phyloP scores from a whole-genome alignment of 1,140 invertebrate species.

The Bathynomus jamesi region DNA sequence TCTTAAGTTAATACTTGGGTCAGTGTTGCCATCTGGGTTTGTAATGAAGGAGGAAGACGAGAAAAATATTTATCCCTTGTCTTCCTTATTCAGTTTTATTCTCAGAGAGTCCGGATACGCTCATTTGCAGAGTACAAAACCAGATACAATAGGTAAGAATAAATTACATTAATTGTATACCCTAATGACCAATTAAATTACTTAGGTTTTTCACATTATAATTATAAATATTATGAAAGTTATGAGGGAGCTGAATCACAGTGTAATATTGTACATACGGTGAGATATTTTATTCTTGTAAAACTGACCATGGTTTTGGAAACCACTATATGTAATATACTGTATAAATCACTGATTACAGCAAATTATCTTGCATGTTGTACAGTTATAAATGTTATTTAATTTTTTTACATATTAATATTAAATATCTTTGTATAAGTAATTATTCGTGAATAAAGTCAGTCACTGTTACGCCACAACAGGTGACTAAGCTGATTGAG shows the following conservation, averaged over 20 bases:
- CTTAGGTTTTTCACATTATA: neutral
- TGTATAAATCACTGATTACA: too few relatives aligned
- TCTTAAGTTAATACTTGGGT: constrained; percentile 50
- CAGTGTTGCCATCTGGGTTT: constrained; percentile 43
- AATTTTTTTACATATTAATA: too few relatives aligned
- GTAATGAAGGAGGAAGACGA: constrained; percentile 52
- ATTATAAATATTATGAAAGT: too few relatives aligned
- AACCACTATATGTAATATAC: too few relatives aligned
- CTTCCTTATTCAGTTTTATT: constrained; percentile 45
- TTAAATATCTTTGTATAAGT: too few relatives aligned
- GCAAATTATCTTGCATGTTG: too few relatives aligned
- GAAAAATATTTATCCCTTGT: constrained; percentile 51
- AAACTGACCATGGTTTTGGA: neutral
- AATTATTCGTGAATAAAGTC: too few relatives aligned
- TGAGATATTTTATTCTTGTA: neutral
- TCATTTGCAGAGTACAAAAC: constrained; percentile 77
- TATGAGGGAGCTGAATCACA: neutral
- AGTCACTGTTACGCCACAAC: too few relatives aligned
- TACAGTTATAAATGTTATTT: too few relatives aligned
- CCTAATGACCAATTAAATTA: neutral
- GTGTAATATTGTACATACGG: neutral
- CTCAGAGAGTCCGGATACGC: constrained; percentile 69
- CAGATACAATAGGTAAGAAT: constrained; percentile 61
- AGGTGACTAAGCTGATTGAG: too few relatives aligned
- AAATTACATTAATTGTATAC: neutral